Conservation (phyloP, 1,140 invertebrate species). For the Philaenus spumarius region DNA sequence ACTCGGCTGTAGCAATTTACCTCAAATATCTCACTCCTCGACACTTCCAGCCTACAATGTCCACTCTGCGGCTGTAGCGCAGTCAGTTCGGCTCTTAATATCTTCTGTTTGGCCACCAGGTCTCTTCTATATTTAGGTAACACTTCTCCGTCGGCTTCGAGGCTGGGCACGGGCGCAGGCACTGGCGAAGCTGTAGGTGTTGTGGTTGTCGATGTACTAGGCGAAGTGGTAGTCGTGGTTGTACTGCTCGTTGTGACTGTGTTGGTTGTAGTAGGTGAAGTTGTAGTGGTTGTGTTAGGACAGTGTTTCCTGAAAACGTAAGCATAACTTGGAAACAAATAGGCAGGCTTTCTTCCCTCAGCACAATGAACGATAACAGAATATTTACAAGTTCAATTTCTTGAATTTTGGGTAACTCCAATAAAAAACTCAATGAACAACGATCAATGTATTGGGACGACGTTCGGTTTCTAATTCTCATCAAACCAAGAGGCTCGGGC, state of each 20-base stretch:
- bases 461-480: no score
- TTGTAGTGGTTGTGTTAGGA: not conserved
- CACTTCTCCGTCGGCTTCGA: conserved; percentile 51
- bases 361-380: no score
- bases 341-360: no score
- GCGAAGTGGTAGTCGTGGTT: not conserved
- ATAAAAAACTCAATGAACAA: no score
- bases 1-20: conserved; percentile 34
- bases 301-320: conserved; percentile 17
- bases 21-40: conserved; percentile 70
- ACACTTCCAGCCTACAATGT: conserved; percentile 90
- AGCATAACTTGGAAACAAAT: no score
- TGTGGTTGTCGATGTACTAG: not conserved
- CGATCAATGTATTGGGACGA: no score
- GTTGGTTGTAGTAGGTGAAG: not conserved
- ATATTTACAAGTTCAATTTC: no score
- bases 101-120: conserved; percentile 89
- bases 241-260: not conserved
- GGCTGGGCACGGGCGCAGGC: conserved; percentile 14
- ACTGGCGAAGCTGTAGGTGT: not conserved
- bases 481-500: no score
- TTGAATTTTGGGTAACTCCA: no score
- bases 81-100: conserved; percentile 79
- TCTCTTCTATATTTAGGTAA: conserved; percentile 90
- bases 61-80: conserved; percentile 89